These are phyloP conservation scores for Catocala fraxini DNA, from an alignment of 2,888 invertebrate genomes.

Conservation along the genomic window DNA sequence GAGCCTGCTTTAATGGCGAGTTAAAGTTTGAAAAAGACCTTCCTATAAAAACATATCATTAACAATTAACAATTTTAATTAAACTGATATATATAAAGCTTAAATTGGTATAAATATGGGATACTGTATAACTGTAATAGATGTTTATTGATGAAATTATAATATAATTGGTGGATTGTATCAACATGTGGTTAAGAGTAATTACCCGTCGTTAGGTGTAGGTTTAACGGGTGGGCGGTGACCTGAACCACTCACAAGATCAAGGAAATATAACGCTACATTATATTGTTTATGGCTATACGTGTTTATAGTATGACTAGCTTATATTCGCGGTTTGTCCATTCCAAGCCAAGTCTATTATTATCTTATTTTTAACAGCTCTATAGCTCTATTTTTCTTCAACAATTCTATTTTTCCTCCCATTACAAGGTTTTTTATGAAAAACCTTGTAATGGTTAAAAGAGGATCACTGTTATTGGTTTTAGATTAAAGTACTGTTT, in stretches of 20 bases:
- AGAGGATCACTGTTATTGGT: no score
- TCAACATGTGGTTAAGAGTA: slow-evolving; percentile 50
- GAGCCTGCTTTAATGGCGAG: no score
- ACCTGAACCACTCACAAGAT: slow-evolving; percentile 57
- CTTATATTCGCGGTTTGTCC: background rate
- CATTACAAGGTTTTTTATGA: no score
- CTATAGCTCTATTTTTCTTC: no score
- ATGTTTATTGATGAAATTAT: slow-evolving; percentile 34
- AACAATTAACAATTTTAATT: slow-evolving; percentile 3
- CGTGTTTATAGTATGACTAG: background rate
- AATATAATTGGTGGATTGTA: slow-evolving; percentile 52
- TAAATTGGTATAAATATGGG: slow-evolving; percentile 1
- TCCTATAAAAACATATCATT: slow-evolving; percentile 1
- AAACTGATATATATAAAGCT: background rate
- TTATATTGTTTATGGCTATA: slow-evolving; percentile 15
- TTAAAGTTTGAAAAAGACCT: no score
- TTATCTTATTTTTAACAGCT: no score
- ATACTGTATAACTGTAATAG: slow-evolving; percentile 3
- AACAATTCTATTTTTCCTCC: no score
- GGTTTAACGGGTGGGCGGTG: slow-evolving; percentile 60
- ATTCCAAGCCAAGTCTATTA: no score
- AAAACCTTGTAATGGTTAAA: no score
- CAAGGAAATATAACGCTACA: slow-evolving; percentile 56
- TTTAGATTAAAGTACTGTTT: no score
- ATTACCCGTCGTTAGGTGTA: slow-evolving; percentile 56